These are phyloP conservation scores for Rhynchopsitta pachyrhyncha DNA, from an alignment of 2,113 vertebrate species.

Conservation along the genomic window DNA sequence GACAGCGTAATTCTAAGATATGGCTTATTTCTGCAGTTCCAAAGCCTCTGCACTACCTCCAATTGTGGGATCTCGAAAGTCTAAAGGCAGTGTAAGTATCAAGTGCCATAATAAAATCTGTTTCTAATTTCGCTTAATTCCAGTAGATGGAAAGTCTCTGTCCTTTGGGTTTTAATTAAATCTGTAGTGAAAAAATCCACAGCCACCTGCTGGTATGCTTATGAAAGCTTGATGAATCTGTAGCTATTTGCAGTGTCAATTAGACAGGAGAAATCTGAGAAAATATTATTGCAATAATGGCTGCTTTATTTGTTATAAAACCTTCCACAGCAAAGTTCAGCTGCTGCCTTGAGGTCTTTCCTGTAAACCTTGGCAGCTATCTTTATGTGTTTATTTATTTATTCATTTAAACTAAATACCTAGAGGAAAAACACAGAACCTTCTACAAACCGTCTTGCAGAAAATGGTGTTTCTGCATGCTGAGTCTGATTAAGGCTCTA, in stretches of 20 bases:
- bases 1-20: constrained; percentile 12
- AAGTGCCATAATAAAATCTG: neutral
- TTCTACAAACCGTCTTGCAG: neutral
- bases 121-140: constrained; percentile 7
- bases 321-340: neutral
- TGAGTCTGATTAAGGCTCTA: neutral
- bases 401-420: neutral
- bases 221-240: constrained; percentile 27
- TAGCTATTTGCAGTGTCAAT: neutral
- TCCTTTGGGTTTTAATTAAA: constrained; percentile 63
- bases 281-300: neutral
- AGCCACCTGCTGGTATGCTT: neutral
- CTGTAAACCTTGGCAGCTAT: neutral
- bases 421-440: neutral
- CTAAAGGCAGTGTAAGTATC: constrained; percentile 89
- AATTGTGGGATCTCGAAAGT: constrained; percentile 82
- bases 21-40: constrained; percentile 79
- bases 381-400: neutral
- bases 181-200: neutral
- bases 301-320: neutral
- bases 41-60: constrained; percentile 87
- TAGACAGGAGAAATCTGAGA: neutral
- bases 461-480: neutral
- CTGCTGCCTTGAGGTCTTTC: neutral
- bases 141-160: neutral